Evolutionary conservation across 2,797 vertebrate species (phyloP).

Genomic region (Alectoris magna): DNA sequence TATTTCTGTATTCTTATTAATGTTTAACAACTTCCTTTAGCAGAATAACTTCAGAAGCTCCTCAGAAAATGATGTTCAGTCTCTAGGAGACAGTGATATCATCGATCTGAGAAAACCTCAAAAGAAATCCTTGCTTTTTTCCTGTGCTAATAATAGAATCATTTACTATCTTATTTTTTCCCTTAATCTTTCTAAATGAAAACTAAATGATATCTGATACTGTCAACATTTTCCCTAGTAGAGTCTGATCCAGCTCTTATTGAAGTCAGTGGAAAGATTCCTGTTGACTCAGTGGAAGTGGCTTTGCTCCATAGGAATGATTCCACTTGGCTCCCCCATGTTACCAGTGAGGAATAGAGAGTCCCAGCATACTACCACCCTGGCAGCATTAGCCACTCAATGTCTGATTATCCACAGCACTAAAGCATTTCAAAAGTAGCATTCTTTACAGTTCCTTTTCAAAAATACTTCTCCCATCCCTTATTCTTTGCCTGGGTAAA

Average conservation of each 20-base stretch:
- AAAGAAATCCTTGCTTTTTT: slow-evolving; percentile 42
- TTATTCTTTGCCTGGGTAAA: not conserved
- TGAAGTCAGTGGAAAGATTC: slow-evolving; percentile 73
- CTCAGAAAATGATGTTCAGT: slow-evolving; percentile 23
- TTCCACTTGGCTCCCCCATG: slow-evolving; percentile 18
- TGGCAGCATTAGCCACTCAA: not conserved
- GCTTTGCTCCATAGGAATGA: slow-evolving; percentile 51
- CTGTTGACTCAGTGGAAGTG: slow-evolving; percentile 72
- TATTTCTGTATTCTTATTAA: not conserved
- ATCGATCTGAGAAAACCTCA: slow-evolving; percentile 47
- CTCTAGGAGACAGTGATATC: slow-evolving; percentile 58
- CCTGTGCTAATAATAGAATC: slow-evolving; percentile 60
- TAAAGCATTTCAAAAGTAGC: not conserved
- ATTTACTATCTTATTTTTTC: slow-evolving; percentile 59
- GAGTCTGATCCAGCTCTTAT: slow-evolving; percentile 53
- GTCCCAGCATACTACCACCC: not conserved
- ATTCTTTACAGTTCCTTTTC: rapidly evolving
- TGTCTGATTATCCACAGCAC: not conserved
- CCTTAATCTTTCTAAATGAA: slow-evolving; percentile 67
- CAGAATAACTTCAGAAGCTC: not conserved
- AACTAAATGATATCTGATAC: slow-evolving; percentile 54
- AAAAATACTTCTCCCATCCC: not conserved
- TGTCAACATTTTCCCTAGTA: slow-evolving; percentile 71
- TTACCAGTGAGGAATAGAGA: not conserved
- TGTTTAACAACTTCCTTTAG: not conserved